Evolutionary conservation across 1,140 invertebrate genomes (phyloP).

Genomic region (Philotrypesis tridentata): DNA sequence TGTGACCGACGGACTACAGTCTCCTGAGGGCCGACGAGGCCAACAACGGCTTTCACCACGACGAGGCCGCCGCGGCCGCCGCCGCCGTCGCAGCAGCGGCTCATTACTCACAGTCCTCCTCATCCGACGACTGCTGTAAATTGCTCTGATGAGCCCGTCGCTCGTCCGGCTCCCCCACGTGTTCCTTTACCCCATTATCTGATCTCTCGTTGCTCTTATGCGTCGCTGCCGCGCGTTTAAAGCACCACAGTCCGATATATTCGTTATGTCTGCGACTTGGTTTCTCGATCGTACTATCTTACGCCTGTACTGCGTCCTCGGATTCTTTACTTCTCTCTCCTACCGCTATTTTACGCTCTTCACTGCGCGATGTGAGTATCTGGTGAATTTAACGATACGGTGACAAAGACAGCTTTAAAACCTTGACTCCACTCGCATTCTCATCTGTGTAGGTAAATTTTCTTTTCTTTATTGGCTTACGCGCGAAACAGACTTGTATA

Average conservation of each 20-base stretch:
- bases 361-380: too few species aligned
- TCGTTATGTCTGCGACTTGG: too few species aligned
- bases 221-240: too few species aligned
- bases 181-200: background rate
- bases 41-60: background rate
- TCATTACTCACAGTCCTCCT: conserved; percentile 3
- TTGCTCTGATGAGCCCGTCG: conserved; percentile 21
- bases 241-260: too few species aligned
- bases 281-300: too few species aligned
- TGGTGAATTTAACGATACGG: conserved; percentile 29
- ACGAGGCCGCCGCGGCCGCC: too few species aligned
- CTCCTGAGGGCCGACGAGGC: background rate
- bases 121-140: conserved; percentile 14
- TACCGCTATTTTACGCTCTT: too few species aligned
- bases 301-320: too few species aligned
- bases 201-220: background rate
- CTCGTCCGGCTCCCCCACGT: background rate
- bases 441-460: too few species aligned
- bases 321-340: too few species aligned
- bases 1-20: conserved; percentile 63
- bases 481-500: too few species aligned
- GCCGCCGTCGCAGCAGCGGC: too few species aligned
- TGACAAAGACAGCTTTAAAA: conserved; percentile 37
- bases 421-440: background rate
- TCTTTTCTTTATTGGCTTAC: background rate